These are phyloP conservation scores for Notolepis coatsorum DNA, from an alignment of 2,797 vertebrate genomes.

Conservation along the genomic window DNA sequence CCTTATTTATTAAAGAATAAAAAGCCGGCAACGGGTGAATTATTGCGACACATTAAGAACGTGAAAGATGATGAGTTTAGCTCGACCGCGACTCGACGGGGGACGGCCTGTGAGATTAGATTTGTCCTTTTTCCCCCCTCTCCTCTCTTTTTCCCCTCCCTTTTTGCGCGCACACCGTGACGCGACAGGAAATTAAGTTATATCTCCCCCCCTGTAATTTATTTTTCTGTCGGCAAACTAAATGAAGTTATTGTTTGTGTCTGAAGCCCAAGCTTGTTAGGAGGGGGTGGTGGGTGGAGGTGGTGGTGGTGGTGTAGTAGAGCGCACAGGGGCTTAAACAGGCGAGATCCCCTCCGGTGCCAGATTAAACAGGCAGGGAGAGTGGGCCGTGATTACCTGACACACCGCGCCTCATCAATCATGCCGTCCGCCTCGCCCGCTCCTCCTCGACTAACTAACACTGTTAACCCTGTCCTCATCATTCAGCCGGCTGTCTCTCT, in stretches of 20 bases:
- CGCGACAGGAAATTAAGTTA: constrained; percentile 85
- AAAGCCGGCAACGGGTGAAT: constrained; percentile 81
- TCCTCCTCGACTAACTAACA: constrained; percentile 76
- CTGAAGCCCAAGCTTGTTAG: constrained; percentile 81
- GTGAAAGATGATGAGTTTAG: constrained; percentile 86
- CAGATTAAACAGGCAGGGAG: constrained; percentile 84
- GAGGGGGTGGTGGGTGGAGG: too few relatives aligned
- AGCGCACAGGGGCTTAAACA: constrained; percentile 68
- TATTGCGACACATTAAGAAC: constrained; percentile 83
- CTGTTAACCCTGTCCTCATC: constrained; percentile 78
- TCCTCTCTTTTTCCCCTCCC: too few relatives aligned
- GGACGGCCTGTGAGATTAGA: constrained; percentile 78
- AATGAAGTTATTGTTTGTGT: constrained; percentile 88
- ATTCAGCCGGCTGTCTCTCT: constrained; percentile 63
- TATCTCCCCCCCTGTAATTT: constrained; percentile 81
- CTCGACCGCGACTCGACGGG: constrained; percentile 71
- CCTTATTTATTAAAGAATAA: constrained; percentile 85
- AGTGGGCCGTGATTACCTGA: constrained; percentile 85
- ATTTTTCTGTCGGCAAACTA: constrained; percentile 82
- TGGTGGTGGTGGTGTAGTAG: too few relatives aligned
- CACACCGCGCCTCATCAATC: constrained; percentile 86
- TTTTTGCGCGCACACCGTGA: constrained; percentile 69
- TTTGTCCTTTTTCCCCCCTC: constrained; percentile 73
- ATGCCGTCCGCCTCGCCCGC: constrained; percentile 77
- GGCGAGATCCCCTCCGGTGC: constrained; percentile 79